Evolutionary conservation across 2,888 invertebrate genomes (phyloP).

Genomic region (Xanthorhoe designata): DNA sequence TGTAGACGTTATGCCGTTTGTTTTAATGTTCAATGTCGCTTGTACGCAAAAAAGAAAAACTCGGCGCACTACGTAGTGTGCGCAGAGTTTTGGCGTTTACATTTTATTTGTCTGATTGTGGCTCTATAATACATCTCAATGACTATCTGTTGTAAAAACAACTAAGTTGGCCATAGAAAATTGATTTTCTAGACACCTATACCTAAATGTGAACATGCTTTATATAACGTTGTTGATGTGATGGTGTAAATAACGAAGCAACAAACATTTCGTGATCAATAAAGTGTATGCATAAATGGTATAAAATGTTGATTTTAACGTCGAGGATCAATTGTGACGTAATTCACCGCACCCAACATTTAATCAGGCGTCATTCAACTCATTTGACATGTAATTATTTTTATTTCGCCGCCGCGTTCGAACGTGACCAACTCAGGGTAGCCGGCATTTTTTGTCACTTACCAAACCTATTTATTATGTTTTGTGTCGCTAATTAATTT

Average conservation of each 20-base stretch:
- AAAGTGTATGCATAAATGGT: not conserved
- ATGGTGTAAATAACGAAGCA: not conserved
- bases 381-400: conserved; percentile 79
- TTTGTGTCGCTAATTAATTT: conserved; percentile 65
- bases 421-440: conserved; percentile 53
- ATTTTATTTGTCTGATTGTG: too few species aligned
- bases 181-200: not conserved
- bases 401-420: conserved; percentile 65
- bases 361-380: conserved; percentile 75
- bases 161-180: not conserved
- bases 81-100: too few species aligned
- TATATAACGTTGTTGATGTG: not conserved
- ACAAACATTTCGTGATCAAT: not conserved
- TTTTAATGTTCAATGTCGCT: too few species aligned
- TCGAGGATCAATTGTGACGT: conserved; percentile 57
- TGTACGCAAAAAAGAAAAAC: too few species aligned
- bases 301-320: not conserved
- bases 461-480: conserved; percentile 63
- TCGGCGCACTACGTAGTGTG: too few species aligned
- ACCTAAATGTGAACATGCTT: not conserved
- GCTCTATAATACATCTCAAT: not conserved
- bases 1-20: too few species aligned
- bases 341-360: conserved; percentile 53
- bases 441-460: conserved; percentile 61
- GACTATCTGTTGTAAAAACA: not conserved